Evolutionary conservation across 2,113 vertebrate species (phyloP).

Genomic region (Ondatra zibethicus): DNA sequence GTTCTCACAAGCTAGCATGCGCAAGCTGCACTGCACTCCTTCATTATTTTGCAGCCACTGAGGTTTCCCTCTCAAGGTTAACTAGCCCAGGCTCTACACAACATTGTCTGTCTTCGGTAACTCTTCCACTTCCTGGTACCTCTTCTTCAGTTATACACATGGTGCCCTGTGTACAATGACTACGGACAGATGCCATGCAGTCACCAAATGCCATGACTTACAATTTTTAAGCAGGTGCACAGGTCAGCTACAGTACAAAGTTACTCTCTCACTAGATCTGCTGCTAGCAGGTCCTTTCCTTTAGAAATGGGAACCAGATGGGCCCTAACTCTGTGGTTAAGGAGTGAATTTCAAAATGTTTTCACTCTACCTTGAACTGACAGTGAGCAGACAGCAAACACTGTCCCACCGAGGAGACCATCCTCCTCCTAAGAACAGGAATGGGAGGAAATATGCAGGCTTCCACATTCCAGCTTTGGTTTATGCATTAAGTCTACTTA

Average conservation of each 20-base stretch:
- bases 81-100: not conserved
- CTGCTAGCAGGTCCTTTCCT: slow-evolving; percentile 9
- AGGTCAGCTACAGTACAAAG: not conserved
- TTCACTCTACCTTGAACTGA: not conserved
- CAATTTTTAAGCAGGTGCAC: not conserved
- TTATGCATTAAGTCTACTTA: not conserved
- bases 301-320: slow-evolving; percentile 28
- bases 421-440: not conserved
- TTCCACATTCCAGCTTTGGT: not conserved
- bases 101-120: not conserved
- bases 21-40: not conserved
- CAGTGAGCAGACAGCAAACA: not conserved
- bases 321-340: not conserved
- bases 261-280: not conserved
- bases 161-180: not conserved
- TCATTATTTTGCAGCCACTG: not conserved
- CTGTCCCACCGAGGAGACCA: not conserved
- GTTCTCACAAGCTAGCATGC: not conserved
- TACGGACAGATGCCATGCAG: not conserved
- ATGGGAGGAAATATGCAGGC: not conserved
- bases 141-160: not conserved
- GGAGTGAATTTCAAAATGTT: not conserved
- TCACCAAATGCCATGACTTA: slow-evolving; percentile 20
- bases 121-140: not conserved
- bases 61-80: not conserved